Base-by-base conservation (phyloP, 2,113 vertebrate species). In the Motacilla alba region DNA sequence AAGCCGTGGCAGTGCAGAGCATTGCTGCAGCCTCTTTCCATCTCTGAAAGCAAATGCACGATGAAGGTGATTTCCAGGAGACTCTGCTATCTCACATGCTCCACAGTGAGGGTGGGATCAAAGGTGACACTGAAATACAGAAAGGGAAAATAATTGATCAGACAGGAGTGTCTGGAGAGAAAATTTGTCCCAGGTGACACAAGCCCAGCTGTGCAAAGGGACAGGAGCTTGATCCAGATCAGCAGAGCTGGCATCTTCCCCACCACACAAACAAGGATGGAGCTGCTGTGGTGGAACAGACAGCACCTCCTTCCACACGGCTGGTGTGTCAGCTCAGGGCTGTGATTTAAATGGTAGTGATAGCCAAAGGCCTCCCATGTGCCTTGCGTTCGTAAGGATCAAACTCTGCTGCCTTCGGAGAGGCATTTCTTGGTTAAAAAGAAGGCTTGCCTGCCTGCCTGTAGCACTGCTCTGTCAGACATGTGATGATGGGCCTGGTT, bases 401-500 rank as follows among this genome's bases (percentile, higher is more conserved):
- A 89, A 85, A 39, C 69, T 62, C 53, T 6, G 4, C 50, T 90
- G 90, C 95, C 76, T 90, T 94, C 5, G 8, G 78, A 84, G 74
- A 74, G 75, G 72, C 72, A 46, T 74, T 93, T 89, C 85, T 94
- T 50, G 68, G 83, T 95, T 70, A 60, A 76, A 68, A 90, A 43
- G 68, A 73, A 83, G 84, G 55, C 68, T 93, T 91, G 88, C 56
- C 72, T 0, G 89, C 79, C 66, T 74, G 85, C 91, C 89, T 91
- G 44, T 72, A 93, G 82, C 63, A 47, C 46, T 90, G 85, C 43
- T 59, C 90, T 78, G 46, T 90, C 93, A 89, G 91, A 72, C 50
- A 39, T 96, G 93, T 97, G 94, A 97, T 66, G 33, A 86, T 93
- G 93, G 96, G 94, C 92, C 96, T 97, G 95, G 89, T 97, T 97